Evolutionary conservation across 2,797 vertebrate genomes (phyloP).

Genomic region (Phataginus tetradactyla): DNA sequence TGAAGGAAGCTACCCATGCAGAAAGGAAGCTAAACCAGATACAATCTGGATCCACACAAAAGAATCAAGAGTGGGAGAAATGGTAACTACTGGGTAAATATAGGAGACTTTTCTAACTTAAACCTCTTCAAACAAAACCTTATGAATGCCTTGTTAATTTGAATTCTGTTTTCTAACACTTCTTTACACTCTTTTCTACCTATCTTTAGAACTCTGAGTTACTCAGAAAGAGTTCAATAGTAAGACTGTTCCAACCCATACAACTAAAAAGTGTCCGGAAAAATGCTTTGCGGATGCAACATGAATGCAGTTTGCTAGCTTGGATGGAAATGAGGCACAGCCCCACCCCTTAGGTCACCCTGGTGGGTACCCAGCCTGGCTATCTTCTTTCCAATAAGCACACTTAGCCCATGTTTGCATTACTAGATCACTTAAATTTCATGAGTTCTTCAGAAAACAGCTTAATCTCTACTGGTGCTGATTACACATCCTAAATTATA

Average conservation of each 20-base stretch:
- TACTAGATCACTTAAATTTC: slow-evolving; percentile 50
- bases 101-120: neutral
- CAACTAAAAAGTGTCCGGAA: neutral
- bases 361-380: neutral
- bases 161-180: neutral
- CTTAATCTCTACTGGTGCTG: neutral
- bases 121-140: neutral
- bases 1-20: neutral
- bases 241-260: neutral
- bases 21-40: neutral
- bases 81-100: neutral
- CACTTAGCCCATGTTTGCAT: slow-evolving; percentile 22
- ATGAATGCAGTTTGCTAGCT: neutral
- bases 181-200: neutral
- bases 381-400: neutral
- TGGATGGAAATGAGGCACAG: neutral
- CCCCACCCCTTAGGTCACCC: neutral
- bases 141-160: neutral
- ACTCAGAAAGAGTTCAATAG: neutral
- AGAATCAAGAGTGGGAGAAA: neutral
- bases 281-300: neutral
- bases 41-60: neutral
- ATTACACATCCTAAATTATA: slow-evolving; percentile 33
- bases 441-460: slow-evolving; percentile 35
- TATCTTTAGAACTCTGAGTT: neutral